Conservation (phyloP, 1,140 invertebrate species). For the Harpegnathos saltator region DNA sequence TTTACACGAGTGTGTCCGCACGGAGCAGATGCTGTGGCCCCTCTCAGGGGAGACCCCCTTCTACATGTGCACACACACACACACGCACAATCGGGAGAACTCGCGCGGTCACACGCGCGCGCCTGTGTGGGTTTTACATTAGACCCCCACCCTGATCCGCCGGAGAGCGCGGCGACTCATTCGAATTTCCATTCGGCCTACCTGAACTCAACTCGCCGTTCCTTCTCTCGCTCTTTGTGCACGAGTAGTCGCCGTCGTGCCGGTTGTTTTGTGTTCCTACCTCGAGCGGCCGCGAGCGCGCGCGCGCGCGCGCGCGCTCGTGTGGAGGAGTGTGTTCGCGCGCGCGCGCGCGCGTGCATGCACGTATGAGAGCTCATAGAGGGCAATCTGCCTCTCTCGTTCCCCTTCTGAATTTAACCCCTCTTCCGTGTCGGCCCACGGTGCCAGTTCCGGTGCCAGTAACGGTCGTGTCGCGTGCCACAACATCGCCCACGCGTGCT, state of each 20-base stretch:
- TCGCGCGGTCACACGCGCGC: neutral
- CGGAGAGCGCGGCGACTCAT: conserved; percentile 30
- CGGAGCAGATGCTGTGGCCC: conserved; percentile 74
- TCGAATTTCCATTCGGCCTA: conserved; percentile 74
- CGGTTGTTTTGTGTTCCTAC: conserved; percentile 49
- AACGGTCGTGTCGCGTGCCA: conserved; percentile 86
- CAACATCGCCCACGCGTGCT: conserved; percentile 85
- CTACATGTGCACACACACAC: neutral
- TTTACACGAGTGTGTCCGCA: conserved; percentile 37
- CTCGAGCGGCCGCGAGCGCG: neutral
- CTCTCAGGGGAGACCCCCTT: conserved; percentile 38
- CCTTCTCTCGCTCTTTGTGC: conserved; percentile 55
- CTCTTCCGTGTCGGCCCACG: conserved; percentile 65
- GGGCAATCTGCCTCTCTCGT: conserved; percentile 66
- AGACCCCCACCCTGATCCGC: conserved; percentile 36
- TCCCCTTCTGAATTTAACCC: conserved; percentile 79
- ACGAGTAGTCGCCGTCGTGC: conserved; percentile 65
- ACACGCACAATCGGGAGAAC: conserved; percentile 38
- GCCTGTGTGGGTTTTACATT: conserved; percentile 54
- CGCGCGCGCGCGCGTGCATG: conserved; percentile 31
- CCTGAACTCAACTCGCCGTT: conserved; percentile 61
- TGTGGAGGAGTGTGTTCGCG: neutral
- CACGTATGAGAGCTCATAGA: conserved; percentile 40
- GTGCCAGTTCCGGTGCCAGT: conserved; percentile 80
- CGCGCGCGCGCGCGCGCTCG: conserved; percentile 11